These are phyloP conservation scores for Callaeas wilsoni DNA, from an alignment of 2,113 vertebrate species.

Conservation along the genomic window DNA sequence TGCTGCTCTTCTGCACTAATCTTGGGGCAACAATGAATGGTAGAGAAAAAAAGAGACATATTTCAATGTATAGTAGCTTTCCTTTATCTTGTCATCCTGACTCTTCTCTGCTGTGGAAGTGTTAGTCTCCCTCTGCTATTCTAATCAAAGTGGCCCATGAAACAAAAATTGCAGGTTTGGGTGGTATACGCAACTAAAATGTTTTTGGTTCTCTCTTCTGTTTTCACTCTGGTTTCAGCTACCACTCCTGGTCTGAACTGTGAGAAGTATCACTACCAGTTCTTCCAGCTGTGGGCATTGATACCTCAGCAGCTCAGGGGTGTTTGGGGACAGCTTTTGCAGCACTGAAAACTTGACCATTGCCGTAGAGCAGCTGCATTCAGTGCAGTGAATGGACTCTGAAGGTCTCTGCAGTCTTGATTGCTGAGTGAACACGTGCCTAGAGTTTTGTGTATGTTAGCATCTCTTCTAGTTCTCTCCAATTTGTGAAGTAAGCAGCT, in stretches of 20 bases:
- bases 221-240: neutral
- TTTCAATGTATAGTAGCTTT: neutral
- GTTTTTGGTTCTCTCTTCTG: neutral
- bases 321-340: neutral
- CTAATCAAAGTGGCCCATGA: neutral
- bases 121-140: neutral
- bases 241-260: neutral
- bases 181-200: neutral
- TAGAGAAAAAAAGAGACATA: too few relatives aligned
- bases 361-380: neutral
- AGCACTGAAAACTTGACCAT: neutral
- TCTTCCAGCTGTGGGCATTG: neutral
- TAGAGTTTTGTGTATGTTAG: neutral
- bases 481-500: neutral
- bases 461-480: neutral
- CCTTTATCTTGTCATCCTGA: neutral
- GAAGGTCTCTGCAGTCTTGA: neutral
- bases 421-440: rapidly evolving
- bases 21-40: neutral
- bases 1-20: neutral
- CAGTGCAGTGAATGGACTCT: neutral
- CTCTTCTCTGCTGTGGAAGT: neutral
- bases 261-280: neutral
- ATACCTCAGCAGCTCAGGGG: neutral
- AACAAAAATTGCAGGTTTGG: neutral